These are phyloP conservation scores for Psilanteris sp. DNA, from an alignment of 1,140 invertebrate genomes.

Conservation along the genomic window DNA sequence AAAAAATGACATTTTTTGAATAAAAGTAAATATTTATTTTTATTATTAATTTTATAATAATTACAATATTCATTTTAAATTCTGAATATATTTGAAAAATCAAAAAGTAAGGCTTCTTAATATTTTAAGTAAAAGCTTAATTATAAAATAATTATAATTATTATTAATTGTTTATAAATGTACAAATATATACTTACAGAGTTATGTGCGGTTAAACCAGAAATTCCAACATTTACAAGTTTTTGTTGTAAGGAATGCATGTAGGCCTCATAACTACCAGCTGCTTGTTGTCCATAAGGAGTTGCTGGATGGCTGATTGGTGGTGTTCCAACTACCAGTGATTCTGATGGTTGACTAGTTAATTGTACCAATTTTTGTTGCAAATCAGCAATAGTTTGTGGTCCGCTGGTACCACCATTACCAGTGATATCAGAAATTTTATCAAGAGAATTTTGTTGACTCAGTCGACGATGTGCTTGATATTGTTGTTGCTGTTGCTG, in stretches of 20 bases:
- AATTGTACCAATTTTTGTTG: slow-evolving; percentile 81
- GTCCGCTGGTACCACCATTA: slow-evolving; percentile 61
- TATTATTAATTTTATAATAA: no score
- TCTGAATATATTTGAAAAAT: no score
- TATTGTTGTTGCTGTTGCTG: slow-evolving; percentile 68
- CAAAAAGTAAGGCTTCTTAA: no score
- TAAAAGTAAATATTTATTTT: no score
- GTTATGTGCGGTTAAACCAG: slow-evolving; percentile 68
- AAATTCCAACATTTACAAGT: slow-evolving; percentile 80
- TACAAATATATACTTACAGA: slow-evolving; percentile 70
- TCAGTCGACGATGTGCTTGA: slow-evolving; percentile 74
- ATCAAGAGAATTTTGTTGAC: slow-evolving; percentile 81
- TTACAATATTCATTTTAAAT: no score
- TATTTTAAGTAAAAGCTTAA: no score
- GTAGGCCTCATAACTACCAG: slow-evolving; percentile 80
- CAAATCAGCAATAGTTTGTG: slow-evolving; percentile 81
- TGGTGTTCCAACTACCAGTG: slow-evolving; percentile 76
- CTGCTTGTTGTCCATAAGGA: slow-evolving; percentile 78
- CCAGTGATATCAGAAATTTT: slow-evolving; percentile 69
- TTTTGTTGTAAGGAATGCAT: slow-evolving; percentile 83
- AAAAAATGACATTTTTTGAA: no score
- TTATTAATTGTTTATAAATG: no score
- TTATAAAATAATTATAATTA: neutral
- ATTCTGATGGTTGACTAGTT: slow-evolving; percentile 81
- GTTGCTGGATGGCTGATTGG: slow-evolving; percentile 82